Conservation (phyloP, 1,140 invertebrate genomes). For the Thaumetopoea pityocampa region DNA sequence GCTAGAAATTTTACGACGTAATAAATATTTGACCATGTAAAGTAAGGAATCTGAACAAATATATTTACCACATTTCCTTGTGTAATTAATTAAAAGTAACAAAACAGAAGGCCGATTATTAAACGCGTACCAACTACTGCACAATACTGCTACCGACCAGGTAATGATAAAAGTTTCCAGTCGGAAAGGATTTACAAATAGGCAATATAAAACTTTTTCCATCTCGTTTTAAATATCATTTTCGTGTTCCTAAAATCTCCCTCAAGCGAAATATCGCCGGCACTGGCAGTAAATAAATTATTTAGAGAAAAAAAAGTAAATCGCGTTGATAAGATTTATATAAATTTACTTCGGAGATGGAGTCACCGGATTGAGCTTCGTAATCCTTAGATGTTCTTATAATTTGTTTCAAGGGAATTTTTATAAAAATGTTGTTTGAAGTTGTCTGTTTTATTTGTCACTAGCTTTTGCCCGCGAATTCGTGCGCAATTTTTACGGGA, state of each 20-base stretch:
- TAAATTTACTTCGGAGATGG: conserved; percentile 20
- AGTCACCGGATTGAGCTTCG: conserved; percentile 6
- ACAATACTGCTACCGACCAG: no score
- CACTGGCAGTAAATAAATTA: conserved; percentile 40
- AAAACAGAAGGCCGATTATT: no score
- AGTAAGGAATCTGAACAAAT: no score
- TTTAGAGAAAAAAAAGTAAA: conserved; percentile 33
- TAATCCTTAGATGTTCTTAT: not conserved
- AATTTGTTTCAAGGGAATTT: no score
- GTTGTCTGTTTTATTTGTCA: not conserved
- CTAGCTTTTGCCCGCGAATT: no score
- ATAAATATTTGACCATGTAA: no score
- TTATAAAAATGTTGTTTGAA: not conserved
- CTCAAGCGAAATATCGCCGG: conserved; percentile 13
- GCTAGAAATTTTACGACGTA: no score
- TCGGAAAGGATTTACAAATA: conserved; percentile 11
- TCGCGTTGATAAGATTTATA: conserved; percentile 37
- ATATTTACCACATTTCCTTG: no score
- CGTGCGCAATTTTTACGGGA: no score
- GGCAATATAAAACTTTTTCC: conserved; percentile 29
- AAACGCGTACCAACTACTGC: no score
- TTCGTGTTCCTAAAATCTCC: conserved; percentile 24
- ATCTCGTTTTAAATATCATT: conserved; percentile 30
- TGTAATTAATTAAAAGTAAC: no score
- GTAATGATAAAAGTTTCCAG: conserved; percentile 5